phyloP scores from a whole-genome alignment of 2,888 invertebrate species.

The Dexiosoma caninum region DNA sequence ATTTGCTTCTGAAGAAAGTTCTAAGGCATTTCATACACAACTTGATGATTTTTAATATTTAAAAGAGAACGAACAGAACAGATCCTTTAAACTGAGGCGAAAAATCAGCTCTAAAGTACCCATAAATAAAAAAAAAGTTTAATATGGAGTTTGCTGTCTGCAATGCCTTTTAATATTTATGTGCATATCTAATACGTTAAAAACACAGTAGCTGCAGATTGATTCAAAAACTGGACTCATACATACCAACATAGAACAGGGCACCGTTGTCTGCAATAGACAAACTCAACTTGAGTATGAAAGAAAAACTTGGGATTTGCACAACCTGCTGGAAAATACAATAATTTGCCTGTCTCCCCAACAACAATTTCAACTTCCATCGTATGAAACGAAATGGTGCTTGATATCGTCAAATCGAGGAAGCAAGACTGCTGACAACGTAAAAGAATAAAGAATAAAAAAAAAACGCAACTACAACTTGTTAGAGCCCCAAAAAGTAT shows the following conservation, averaged over 20 bases:
- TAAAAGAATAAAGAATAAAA: background rate
- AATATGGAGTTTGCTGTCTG: slow-evolving; percentile 40
- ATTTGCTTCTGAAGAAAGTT: background rate
- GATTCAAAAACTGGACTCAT: background rate
- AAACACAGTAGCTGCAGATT: background rate
- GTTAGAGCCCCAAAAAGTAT: slow-evolving; percentile 1
- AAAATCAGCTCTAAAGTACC: background rate
- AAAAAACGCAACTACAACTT: slow-evolving; percentile 7
- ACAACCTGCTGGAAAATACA: slow-evolving; percentile 3
- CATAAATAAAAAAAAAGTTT: slow-evolving; percentile 1
- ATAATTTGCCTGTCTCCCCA: background rate
- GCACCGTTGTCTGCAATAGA: background rate
- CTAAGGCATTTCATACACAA: slow-evolving; percentile 16
- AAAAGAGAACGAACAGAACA: background rate
- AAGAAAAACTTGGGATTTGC: slow-evolving; percentile 17
- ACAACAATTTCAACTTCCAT: background rate
- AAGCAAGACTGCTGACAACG: slow-evolving; percentile 38
- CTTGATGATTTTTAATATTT: background rate
- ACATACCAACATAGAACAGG: background rate
- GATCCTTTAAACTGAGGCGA: background rate
- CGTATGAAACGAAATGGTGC: background rate
- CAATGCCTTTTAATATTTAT: slow-evolving; percentile 1
- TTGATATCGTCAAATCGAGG: slow-evolving; percentile 8
- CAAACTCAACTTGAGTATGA: slow-evolving; percentile 17
- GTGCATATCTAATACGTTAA: background rate